phyloP scores from a whole-genome alignment of 2,888 invertebrate species.

The Pharmacophagus antenor region DNA sequence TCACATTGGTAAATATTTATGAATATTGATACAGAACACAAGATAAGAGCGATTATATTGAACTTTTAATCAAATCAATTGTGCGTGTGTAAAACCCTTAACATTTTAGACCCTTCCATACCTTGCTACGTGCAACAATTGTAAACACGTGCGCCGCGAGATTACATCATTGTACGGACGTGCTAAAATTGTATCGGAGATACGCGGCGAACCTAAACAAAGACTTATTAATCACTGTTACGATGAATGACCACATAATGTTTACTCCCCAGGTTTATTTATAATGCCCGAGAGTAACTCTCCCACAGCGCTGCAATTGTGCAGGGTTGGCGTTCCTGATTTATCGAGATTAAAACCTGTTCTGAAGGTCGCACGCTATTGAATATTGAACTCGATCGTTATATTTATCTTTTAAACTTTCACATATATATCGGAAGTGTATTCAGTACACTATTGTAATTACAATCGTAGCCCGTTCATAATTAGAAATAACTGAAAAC shows the following conservation, averaged over 20 bases:
- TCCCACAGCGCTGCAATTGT: slow-evolving; percentile 63
- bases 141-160: slow-evolving; percentile 10
- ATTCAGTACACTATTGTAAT: too few relatives aligned
- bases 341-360: slow-evolving; percentile 13
- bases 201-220: slow-evolving; percentile 33
- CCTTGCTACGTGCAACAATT: not conserved
- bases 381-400: not conserved
- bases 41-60: too few relatives aligned
- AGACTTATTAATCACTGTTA: slow-evolving; percentile 39
- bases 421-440: too few relatives aligned
- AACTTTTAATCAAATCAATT: too few relatives aligned
- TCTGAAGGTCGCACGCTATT: not conserved
- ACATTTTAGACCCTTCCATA: not conserved
- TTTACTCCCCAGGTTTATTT: slow-evolving; percentile 50
- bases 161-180: slow-evolving; percentile 21
- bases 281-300: slow-evolving; percentile 49
- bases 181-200: slow-evolving; percentile 17
- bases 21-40: too few relatives aligned
- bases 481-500: too few relatives aligned
- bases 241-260: slow-evolving; percentile 52
- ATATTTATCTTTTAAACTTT: not conserved
- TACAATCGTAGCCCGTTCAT: too few relatives aligned
- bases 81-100: too few relatives aligned
- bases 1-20: too few relatives aligned
- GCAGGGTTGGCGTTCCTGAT: slow-evolving; percentile 23